Evolutionary conservation across 1,140 invertebrate species (phyloP).

Genomic region (Neotoxoptera formosana): DNA sequence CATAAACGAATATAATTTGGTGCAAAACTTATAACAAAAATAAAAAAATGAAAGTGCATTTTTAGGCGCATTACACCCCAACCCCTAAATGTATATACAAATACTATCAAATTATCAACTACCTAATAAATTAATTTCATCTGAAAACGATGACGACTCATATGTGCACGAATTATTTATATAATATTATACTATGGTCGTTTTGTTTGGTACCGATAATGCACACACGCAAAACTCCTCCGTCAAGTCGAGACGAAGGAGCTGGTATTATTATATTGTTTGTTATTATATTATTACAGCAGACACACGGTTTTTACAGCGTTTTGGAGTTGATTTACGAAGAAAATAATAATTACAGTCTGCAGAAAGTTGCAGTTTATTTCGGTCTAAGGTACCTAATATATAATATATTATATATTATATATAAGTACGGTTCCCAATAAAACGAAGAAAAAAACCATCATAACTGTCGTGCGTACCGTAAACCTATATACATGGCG

Average conservation of each 20-base stretch:
- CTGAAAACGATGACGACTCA: neutral
- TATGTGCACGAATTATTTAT: too few species aligned
- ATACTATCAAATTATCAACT: too few species aligned
- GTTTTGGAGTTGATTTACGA: neutral
- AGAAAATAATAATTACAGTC: constrained; percentile 14
- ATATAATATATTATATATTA: too few species aligned
- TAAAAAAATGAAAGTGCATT: too few species aligned
- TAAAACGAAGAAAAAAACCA: neutral
- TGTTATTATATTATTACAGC: neutral
- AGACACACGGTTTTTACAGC: neutral
- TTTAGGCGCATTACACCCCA: too few species aligned
- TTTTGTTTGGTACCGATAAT: neutral
- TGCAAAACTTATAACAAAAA: too few species aligned
- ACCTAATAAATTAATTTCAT: too few species aligned
- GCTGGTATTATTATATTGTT: neutral
- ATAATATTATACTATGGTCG: neutral
- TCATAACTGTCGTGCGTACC: neutral
- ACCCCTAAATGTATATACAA: too few species aligned
- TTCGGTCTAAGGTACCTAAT: neutral
- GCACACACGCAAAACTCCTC: neutral
- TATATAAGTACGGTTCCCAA: neutral
- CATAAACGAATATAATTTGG: too few species aligned
- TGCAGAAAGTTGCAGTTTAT: neutral
- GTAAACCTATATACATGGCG: neutral
- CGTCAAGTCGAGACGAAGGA: neutral